Evolutionary conservation across 37 sponge, comb jelly and placozoan species (phyloP), one percentile per base, ranked within the genome.

Genomic region (Corticium candelabrum): DNA sequence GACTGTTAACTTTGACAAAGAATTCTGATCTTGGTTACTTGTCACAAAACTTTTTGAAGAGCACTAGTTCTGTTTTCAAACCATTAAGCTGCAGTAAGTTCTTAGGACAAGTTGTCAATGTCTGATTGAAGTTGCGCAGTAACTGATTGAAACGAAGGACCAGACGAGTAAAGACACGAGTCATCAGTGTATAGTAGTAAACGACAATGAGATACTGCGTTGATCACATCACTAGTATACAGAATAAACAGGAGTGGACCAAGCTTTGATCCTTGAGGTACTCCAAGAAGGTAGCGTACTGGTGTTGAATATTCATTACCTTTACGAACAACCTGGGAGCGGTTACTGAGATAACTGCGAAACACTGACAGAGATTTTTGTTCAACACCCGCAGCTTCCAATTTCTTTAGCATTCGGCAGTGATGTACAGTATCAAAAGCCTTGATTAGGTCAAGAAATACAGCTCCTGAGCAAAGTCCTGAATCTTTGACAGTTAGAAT

Each of bases 251-350:
- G 71, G 70, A 74, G 37, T 35, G 80, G 80, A 3, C 80, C 80
- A 75, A 79, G 72, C 31, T 62, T 67, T 15, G 80, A 62, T 11
- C 80, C 80, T 37, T 79, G 74, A 31, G 80, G 80, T 32, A 79
- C 80, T 3, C 80, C 80, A 35, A 68, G 56, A 7, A 2, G 3
- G 2, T 56, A 34, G 27, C 15, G 34, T 3, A 79, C 72, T 30
- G 7, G 35, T 35, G n/a, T n/a, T 5, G 71, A 74, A 2, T 35
- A 67, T 21, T 40, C 5, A 2, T 69, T 69, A 3, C 67, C 80
- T 7, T 68, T 38, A 4, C 21, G 2, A 7, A 79, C 73, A 2
- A 33, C 27, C 67, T 79, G 80, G 21, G 7, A 33, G 21, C 80
- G 37, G 34, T 68, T 69, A 5, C 3, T 37, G 33, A 79, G 71